Evolutionary conservation across 2,797 vertebrate species (phyloP), one percentile per base, ranked within the genome.

Genomic region (Spinus pinus): DNA sequence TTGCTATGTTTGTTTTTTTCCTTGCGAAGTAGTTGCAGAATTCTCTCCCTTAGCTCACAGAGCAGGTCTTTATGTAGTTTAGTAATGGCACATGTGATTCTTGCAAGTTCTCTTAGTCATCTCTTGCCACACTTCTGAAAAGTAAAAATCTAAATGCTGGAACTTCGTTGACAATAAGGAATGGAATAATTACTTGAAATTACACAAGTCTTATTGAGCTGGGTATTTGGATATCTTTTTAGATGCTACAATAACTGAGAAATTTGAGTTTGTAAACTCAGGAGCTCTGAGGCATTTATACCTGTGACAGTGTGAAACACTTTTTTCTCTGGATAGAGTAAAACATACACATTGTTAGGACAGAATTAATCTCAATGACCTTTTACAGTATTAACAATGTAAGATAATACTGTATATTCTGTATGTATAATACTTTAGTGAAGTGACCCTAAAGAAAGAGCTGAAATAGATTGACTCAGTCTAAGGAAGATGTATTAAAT

Each of bases 71-170:
- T 27, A 44, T 51, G 91, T 54, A 81, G 81, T 90, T 69, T 57
- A 47, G 67, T 82, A 82, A 65, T 69, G 46, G 33, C 66, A 65
- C n/a, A 24, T 81, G 79, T 93, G 92, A 84, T 83, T 69, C 62
- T 79, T 95, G 70, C 49, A 85, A 83, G 91, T 88, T 71, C 24
- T 77, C 80, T 90, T 95, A 91, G 88, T 95, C 84, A 95, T 89
- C 77, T 93, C 65, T 90, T 91, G 56, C 81, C 28, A 51, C 44
- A 33, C 21, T 81, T 90, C 30, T 72, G 78, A 90, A 72, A 91
- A 90, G 86, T 57, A 41, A 74, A 89, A 73, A 57, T 78, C 25
- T 56, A 13, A 58, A 69, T 31, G 19, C 35, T 57, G 47, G 14
- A 41, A 73, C 25, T 46, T 73, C 2, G 2, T 42, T 88, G 50